These are phyloP conservation scores for Solea solea DNA, from an alignment of 2,113 vertebrate species.

Conservation along the genomic window DNA sequence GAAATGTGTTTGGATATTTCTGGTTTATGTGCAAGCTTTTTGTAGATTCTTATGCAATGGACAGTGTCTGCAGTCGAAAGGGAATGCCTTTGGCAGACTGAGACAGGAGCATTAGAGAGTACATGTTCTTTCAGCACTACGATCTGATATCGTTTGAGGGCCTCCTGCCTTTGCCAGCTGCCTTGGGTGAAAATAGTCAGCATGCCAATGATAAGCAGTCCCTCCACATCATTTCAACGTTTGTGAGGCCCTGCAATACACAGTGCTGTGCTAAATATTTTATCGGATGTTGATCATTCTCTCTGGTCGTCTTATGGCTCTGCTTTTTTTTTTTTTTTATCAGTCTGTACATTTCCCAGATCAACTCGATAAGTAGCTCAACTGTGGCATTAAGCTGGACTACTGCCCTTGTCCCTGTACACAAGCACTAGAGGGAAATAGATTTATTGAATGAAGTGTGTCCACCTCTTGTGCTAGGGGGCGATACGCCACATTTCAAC, in stretches of 20 bases:
- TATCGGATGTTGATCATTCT: background rate
- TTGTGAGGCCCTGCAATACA: background rate
- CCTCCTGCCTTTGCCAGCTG: conserved; percentile 23
- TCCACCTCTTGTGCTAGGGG: no score
- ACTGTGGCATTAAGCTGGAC: no score
- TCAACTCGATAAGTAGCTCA: no score
- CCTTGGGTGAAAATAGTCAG: conserved; percentile 30
- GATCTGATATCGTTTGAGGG: conserved; percentile 36
- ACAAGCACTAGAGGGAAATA: no score
- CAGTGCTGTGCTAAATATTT: background rate
- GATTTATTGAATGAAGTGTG: no score
- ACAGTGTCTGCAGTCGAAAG: conserved; percentile 48
- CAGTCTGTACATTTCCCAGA: no score
- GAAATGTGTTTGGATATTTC: conserved; percentile 34
- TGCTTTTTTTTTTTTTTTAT: no score
- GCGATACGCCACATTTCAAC: no score
- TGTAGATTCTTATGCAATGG: conserved; percentile 49
- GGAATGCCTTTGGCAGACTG: conserved; percentile 51
- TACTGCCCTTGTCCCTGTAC: no score
- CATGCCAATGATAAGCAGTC: conserved; percentile 11
- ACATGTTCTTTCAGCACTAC: conserved; percentile 30
- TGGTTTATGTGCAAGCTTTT: conserved; percentile 37
- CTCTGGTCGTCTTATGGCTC: background rate
- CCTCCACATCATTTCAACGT: background rate
- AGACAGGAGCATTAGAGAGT: conserved; percentile 23